phyloP scores from a whole-genome alignment of 2,888 invertebrate species.

The Allophyes oxyacanthae region DNA sequence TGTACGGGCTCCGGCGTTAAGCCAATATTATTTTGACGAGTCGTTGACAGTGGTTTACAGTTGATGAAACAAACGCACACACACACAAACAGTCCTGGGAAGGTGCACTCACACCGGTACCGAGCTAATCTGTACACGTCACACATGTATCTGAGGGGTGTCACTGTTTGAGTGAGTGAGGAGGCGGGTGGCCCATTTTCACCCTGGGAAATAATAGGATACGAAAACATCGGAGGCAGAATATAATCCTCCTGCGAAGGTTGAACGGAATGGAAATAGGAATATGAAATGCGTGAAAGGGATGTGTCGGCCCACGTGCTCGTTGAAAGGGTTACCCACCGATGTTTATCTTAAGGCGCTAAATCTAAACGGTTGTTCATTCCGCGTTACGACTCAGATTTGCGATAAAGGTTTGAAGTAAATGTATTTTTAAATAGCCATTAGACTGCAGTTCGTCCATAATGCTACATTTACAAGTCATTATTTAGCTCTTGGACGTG shows the following conservation, averaged over 20 bases:
- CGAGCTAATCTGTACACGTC: constrained; percentile 61
- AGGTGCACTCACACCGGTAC: constrained; percentile 67
- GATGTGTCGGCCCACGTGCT: constrained; percentile 80
- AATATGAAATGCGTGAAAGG: constrained; percentile 88
- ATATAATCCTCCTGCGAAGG: constrained; percentile 88
- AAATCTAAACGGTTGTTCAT: constrained; percentile 81
- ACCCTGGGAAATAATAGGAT: constrained; percentile 89
- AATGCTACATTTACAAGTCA: constrained; percentile 44
- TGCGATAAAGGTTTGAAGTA: constrained; percentile 49
- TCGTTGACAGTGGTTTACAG: constrained; percentile 88
- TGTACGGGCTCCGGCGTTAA: constrained; percentile 79
- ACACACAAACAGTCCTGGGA: constrained; percentile 60
- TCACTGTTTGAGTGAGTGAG: constrained; percentile 77
- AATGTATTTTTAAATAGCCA: constrained; percentile 53
- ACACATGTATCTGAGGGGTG: constrained; percentile 69
- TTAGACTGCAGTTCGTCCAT: constrained; percentile 48
- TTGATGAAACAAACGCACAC: constrained; percentile 84
- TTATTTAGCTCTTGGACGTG: constrained; percentile 50
- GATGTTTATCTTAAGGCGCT: constrained; percentile 81
- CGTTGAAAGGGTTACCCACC: constrained; percentile 80
- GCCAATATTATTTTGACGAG: constrained; percentile 89
- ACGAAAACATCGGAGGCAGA: constrained; percentile 89
- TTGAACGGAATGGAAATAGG: constrained; percentile 86
- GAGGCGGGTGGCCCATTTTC: constrained; percentile 88
- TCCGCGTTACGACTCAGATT: constrained; percentile 62